These are phyloP conservation scores for Hippopotamyrus pictus DNA, from an alignment of 2,797 vertebrate species.

Conservation along the genomic window DNA sequence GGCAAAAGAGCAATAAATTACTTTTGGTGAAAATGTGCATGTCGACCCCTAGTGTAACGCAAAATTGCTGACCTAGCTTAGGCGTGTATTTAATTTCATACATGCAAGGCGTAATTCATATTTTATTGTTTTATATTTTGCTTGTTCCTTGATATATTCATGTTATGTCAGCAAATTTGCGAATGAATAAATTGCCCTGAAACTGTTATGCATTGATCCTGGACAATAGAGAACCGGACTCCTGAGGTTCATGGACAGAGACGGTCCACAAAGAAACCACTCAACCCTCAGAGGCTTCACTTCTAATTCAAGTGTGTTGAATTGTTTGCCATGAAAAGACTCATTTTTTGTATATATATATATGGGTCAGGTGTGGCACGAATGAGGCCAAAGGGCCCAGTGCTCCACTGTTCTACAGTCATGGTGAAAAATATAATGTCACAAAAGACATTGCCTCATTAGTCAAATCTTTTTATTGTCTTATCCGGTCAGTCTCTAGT, in stretches of 20 bases:
- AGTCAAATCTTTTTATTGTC: constrained; percentile 6
- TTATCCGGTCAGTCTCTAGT: neutral
- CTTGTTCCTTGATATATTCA: neutral
- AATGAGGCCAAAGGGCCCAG: neutral
- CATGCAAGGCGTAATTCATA: neutral
- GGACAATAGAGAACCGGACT: neutral
- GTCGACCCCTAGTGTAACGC: neutral
- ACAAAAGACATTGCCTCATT: neutral
- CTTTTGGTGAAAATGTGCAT: neutral
- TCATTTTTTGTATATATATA: neutral
- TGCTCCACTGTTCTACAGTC: neutral
- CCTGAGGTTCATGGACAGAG: neutral
- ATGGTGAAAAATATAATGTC: neutral
- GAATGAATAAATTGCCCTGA: neutral
- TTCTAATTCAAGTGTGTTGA: neutral
- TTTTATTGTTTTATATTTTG: neutral
- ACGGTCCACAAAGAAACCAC: neutral
- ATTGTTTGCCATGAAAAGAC: neutral
- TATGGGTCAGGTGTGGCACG: neutral
- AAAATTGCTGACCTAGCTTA: neutral
- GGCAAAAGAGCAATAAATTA: neutral
- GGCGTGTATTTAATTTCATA: neutral
- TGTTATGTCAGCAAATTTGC: neutral
- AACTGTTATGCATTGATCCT: neutral
- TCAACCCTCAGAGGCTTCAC: neutral